Conservation (phyloP, 92 coral and sea anemone species). For the Micromussa lordhowensis region DNA sequence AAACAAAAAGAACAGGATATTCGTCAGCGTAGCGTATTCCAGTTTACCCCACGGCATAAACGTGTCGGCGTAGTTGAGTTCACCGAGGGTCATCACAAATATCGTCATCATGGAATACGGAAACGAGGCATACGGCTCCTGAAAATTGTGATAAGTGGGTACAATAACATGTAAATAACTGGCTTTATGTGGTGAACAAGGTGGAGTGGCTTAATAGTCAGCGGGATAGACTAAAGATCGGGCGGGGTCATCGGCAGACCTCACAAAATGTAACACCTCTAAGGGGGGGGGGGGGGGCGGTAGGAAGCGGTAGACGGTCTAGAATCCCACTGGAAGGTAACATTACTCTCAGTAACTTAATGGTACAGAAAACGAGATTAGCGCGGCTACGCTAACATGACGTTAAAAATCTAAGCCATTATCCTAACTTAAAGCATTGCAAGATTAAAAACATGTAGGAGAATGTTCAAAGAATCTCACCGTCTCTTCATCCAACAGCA, state of each 20-base stretch:
- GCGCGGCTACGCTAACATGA: no score
- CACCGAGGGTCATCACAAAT: conserved; percentile 89
- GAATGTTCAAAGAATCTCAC: not conserved
- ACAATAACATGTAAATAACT: not conserved
- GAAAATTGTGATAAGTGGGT: not conserved
- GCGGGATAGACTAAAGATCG: no score
- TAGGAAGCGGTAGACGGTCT: no score
- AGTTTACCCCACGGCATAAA: conserved; percentile 76
- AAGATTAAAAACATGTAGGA: not conserved
- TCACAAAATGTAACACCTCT: no score
- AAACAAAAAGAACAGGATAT: conserved; percentile 73
- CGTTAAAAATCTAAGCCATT: no score
- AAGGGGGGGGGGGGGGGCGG: no score
- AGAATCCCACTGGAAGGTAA: no score
- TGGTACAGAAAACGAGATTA: no score
- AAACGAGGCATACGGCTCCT: conserved; percentile 47
- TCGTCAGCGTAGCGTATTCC: conserved; percentile 65
- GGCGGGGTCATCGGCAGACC: no score
- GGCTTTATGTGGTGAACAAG: not conserved
- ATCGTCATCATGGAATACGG: conserved; percentile 79
- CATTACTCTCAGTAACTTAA: no score
- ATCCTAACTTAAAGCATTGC: not conserved
- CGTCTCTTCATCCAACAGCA: conserved; percentile 61
- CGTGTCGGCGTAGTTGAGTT: conserved; percentile 73
- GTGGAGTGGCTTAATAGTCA: no score